Evolutionary conservation across 2,888 invertebrate species (phyloP).

Genomic region (Mythimna pallens): DNA sequence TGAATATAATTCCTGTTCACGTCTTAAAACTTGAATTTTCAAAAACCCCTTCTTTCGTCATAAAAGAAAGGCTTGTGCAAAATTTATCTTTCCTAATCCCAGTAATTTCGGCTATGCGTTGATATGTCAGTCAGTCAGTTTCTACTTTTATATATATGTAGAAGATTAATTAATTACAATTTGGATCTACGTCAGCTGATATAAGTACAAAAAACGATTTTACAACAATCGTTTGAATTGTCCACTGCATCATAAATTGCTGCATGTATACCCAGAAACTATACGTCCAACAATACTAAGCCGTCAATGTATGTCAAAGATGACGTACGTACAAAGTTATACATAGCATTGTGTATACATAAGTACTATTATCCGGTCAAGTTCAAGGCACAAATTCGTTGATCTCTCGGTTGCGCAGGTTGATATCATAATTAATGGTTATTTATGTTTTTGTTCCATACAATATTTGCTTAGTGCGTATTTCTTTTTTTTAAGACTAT

Average conservation of each 20-base stretch:
- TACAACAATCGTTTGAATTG: background rate
- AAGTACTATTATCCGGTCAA: conserved; percentile 18
- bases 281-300: background rate
- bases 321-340: background rate
- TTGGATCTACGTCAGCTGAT: background rate
- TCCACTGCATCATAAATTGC: background rate
- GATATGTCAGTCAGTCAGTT: too few relatives aligned
- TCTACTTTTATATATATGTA: background rate
- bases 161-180: too few relatives aligned
- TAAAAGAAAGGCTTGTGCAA: too few relatives aligned
- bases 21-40: too few relatives aligned
- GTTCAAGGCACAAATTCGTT: conserved; percentile 29
- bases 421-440: background rate
- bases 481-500: background rate
- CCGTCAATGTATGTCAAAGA: background rate
- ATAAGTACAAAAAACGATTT: background rate
- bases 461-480: background rate
- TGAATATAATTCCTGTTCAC: too few relatives aligned
- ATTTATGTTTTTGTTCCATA: background rate
- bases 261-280: too few relatives aligned
- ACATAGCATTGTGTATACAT: background rate
- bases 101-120: too few relatives aligned
- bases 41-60: too few relatives aligned
- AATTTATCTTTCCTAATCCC: too few relatives aligned
- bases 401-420: background rate